These are phyloP conservation scores for Adoxophyes honmai DNA, from an alignment of 1,140 invertebrate species.

Conservation along the genomic window DNA sequence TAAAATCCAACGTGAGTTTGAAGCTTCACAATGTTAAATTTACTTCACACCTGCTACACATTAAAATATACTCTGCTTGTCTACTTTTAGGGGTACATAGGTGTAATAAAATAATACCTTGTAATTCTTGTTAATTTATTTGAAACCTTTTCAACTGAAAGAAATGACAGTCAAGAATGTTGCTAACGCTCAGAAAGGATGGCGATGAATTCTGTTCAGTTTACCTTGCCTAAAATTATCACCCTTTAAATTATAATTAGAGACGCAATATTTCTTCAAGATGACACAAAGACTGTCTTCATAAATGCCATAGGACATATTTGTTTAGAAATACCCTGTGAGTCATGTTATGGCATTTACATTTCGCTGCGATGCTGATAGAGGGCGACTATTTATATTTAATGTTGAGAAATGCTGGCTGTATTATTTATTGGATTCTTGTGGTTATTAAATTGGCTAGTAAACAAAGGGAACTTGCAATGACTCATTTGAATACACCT, in stretches of 20 bases:
- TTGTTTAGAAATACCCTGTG: background rate
- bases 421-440: too few relatives aligned
- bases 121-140: constrained; percentile 14
- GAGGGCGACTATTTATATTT: constrained; percentile 3
- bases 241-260: background rate
- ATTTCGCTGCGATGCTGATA: background rate
- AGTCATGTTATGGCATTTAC: background rate
- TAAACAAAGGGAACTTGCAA: too few relatives aligned
- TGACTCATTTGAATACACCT: too few relatives aligned
- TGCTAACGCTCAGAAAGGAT: background rate
- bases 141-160: constrained; percentile 6
- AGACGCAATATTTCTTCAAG: background rate
- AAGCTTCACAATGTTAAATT: background rate
- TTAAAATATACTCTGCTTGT: background rate
- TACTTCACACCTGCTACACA: background rate
- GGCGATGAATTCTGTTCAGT: background rate
- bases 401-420: background rate
- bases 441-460: too few relatives aligned
- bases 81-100: background rate
- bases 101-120: constrained; percentile 9
- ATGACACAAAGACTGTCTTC: background rate
- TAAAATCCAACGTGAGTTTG: background rate
- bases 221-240: background rate
- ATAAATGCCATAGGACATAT: background rate
- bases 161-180: background rate